Conservation (phyloP, 2,113 vertebrate genomes). For the Nymphicus hollandicus region DNA sequence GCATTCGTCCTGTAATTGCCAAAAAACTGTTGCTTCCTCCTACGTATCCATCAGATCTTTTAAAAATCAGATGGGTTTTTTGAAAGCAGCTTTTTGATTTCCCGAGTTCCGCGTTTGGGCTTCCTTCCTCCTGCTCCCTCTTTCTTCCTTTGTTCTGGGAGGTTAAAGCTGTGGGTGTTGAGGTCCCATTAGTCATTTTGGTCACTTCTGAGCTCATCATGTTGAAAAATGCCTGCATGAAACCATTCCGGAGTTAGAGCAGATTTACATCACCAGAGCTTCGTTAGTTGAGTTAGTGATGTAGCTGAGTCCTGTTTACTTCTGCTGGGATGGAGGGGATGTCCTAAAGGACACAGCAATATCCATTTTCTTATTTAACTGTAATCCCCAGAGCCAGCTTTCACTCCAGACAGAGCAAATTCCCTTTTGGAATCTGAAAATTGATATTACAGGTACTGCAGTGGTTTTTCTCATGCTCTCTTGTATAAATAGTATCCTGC, state of each 20-base stretch:
- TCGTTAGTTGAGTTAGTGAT: background rate
- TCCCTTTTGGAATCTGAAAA: background rate
- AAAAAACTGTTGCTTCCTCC: background rate
- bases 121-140: slow-evolving; percentile 29
- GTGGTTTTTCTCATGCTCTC: background rate
- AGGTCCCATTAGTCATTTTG: slow-evolving; percentile 44
- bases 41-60: background rate
- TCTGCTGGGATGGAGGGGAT: background rate
- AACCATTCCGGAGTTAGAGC: background rate
- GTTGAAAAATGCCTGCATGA: background rate
- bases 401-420: background rate
- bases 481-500: background rate
- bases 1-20: background rate
- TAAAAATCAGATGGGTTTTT: background rate
- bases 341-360: background rate
- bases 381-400: background rate
- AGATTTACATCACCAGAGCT: background rate
- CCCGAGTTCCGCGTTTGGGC: background rate
- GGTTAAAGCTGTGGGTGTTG: slow-evolving; percentile 56
- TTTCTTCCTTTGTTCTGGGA: slow-evolving; percentile 32
- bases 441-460: rapidly evolving
- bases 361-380: background rate
- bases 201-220: slow-evolving; percentile 6
- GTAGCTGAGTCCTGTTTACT: background rate
- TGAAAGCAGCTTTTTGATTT: slow-evolving; percentile 22